Evolutionary conservation across 2,888 invertebrate genomes (phyloP).

Genomic region (Clanis bilineata): DNA sequence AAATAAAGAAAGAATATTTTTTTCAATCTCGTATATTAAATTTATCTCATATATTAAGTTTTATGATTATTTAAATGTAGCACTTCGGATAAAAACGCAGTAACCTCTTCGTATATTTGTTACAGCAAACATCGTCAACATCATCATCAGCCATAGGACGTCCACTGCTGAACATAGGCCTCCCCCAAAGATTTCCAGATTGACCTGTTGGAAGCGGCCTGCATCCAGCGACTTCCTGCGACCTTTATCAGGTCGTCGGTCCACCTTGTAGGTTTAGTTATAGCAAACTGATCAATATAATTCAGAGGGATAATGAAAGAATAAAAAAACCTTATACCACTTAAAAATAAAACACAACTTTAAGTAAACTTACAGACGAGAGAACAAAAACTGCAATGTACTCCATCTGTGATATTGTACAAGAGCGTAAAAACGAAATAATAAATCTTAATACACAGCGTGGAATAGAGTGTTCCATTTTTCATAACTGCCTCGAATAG

Average conservation of each 20-base stretch:
- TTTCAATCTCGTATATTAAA: too few species aligned
- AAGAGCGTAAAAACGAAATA: background rate
- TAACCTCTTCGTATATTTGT: too few species aligned
- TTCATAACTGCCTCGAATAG: slow-evolving; percentile 7
- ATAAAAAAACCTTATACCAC: background rate
- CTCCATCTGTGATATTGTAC: background rate
- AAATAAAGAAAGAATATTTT: background rate
- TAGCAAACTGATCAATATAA: background rate
- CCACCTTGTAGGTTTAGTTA: too few species aligned
- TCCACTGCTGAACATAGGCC: too few species aligned
- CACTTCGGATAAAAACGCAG: too few species aligned
- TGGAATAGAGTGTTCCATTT: slow-evolving; percentile 8
- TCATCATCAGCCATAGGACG: too few species aligned
- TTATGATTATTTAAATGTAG: too few species aligned
- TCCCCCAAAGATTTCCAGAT: too few species aligned
- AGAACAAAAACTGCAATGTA: background rate
- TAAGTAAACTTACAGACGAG: background rate
- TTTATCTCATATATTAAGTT: background rate
- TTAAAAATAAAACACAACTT: background rate
- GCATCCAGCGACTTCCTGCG: too few species aligned
- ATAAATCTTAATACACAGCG: slow-evolving; percentile 6
- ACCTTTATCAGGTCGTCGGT: too few species aligned
- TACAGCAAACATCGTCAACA: too few species aligned
- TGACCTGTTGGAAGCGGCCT: too few species aligned
- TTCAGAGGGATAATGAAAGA: background rate